phyloP scores from a whole-genome alignment of 2,888 invertebrate genomes.

The Punctoribates punctum region DNA sequence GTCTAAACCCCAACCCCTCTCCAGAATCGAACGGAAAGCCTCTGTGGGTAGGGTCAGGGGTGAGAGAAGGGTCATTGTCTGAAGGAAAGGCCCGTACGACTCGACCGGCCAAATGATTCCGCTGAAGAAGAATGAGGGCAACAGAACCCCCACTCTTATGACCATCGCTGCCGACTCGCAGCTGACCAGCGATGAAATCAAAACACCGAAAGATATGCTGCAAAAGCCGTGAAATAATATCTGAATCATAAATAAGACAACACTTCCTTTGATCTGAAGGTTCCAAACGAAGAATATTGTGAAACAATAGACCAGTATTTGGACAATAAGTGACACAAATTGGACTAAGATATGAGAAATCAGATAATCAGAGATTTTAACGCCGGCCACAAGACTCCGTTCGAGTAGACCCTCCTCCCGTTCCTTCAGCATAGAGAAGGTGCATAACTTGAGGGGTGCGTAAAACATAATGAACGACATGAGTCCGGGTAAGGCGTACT shows the following conservation, averaged over 20 bases:
- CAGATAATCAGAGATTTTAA: slow-evolving; percentile 1
- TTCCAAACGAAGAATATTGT: slow-evolving; percentile 11
- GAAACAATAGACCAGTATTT: not conserved
- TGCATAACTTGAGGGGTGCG: slow-evolving; percentile 11
- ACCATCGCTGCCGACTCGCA: slow-evolving; percentile 11
- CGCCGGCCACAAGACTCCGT: slow-evolving; percentile 20
- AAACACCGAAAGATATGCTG: not conserved
- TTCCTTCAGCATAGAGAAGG: slow-evolving; percentile 13
- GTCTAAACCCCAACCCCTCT: slow-evolving; percentile 3
- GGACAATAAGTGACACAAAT: not conserved
- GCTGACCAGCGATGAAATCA: slow-evolving; percentile 1
- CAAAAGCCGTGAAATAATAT: slow-evolving; percentile 6
- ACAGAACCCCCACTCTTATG: not conserved
- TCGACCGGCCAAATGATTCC: not conserved
- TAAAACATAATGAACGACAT: slow-evolving; percentile 20
- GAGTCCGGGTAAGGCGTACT: not conserved
- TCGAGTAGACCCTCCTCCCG: slow-evolving; percentile 12
- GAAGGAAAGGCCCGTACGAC: not conserved
- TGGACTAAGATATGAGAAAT: not conserved
- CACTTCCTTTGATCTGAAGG: not conserved
- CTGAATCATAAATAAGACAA: not conserved
- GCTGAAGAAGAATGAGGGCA: slow-evolving; percentile 19
- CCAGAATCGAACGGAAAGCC: not conserved
- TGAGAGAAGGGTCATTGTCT: slow-evolving; percentile 6
- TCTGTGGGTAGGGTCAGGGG: slow-evolving; percentile 2